Evolutionary conservation across 2,888 invertebrate species (phyloP).

Genomic region (Torymus tubicola): DNA sequence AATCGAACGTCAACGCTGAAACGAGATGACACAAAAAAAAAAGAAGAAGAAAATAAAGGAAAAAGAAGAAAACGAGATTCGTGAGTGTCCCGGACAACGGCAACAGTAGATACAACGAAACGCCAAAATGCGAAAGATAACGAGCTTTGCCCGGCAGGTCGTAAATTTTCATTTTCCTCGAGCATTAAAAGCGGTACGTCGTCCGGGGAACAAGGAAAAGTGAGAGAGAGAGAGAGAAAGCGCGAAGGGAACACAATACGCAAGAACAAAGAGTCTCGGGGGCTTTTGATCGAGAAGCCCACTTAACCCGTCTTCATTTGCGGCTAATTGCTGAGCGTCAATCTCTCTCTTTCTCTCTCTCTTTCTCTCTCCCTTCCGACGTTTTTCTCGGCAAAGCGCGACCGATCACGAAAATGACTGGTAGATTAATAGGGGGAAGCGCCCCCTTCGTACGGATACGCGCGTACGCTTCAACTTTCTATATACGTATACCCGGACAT

Average conservation of each 20-base stretch:
- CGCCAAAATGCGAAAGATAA: constrained; percentile 23
- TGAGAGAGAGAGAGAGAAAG: no score
- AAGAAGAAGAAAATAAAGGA: no score
- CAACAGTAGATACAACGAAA: constrained; percentile 24
- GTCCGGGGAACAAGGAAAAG: not conserved
- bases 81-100: not conserved
- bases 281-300: constrained; percentile 44
- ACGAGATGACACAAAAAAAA: no score
- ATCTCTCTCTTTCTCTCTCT: constrained; percentile 9
- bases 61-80: not conserved
- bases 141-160: constrained; percentile 23
- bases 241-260: constrained; percentile 5
- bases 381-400: no score
- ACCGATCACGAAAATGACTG: constrained; percentile 11
- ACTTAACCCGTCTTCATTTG: constrained; percentile 62
- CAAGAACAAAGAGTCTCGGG: constrained; percentile 31
- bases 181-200: constrained; percentile 18
- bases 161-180: constrained; percentile 40
- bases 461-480: no score
- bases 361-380: constrained; percentile 2
- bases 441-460: not conserved
- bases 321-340: constrained; percentile 61
- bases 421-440: constrained; percentile 14
- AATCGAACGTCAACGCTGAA: not conserved
- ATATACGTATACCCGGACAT: no score